Base-by-base conservation (phyloP, 2,797 vertebrate species). In the Mormyrops attenuatus region DNA sequence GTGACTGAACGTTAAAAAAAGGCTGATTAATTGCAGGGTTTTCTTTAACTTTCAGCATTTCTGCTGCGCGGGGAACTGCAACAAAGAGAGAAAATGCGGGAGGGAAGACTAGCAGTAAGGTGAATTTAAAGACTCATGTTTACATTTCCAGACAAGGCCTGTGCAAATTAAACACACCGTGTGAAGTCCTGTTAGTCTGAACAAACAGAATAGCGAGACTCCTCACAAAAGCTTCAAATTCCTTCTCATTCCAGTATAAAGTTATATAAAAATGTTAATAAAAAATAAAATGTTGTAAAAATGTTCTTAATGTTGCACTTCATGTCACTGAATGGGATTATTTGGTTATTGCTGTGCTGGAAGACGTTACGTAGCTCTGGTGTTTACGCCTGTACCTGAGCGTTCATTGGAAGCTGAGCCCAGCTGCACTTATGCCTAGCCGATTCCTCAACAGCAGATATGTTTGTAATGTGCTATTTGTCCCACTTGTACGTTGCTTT, bases 1-100 rank as follows among this genome's bases (percentile, higher is more conserved):
- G 38, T 41, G 66, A 38, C 89, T 17, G 63, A 17, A 63, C 57
- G 17, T 84, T 44, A 53, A 44, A 66, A 44, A 82, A 77, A 50
- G 55, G 26, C 89, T 85, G 80, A 89, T 89, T 52, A 88, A 88
- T 89, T 55, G 88, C 89, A 55, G 55, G 57, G 88, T 38, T 66
- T 88, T 47, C 87, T 88, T 41, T 87, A 38, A 55, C 38, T 60
- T 17, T 15, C 41, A 5, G 55, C 44, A 13, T 52, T 34, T 66
- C 17, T 49, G n/a, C n/a, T 41, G 38, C 1, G 80, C 13, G 3
- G 80, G 41, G 20, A 47, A 44, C 17, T 30, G 26, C 5, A 50
- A 60, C 34, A 63, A 20, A 38, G 41, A 17, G 38, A 13, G 55
- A 55, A 30, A 57, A 66, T 22, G 2, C 52, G 7, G 13, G 8